These are phyloP conservation scores for Heliconius congener DNA, from an alignment of 1,140 invertebrate species.

Conservation along the genomic window DNA sequence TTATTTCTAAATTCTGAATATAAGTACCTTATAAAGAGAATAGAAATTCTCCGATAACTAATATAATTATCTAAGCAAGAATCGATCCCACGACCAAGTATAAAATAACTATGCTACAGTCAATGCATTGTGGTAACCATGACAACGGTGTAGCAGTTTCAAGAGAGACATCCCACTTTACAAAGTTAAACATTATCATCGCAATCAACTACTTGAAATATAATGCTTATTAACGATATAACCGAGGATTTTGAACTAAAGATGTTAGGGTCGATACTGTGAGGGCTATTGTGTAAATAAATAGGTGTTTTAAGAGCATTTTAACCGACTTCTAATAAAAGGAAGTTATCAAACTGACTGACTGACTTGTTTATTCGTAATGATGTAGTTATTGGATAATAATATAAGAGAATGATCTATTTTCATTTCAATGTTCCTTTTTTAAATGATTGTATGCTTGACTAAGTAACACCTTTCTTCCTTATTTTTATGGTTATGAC, in stretches of 20 bases:
- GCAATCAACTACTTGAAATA: conserved; percentile 1
- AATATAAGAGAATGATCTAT: no score
- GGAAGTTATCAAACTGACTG: no score
- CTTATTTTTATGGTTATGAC: no score
- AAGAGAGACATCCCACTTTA: conserved; percentile 3
- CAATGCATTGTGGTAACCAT: not conserved
- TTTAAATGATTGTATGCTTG: no score
- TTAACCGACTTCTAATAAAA: not conserved
- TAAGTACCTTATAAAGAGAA: no score
- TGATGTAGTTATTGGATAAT: no score
- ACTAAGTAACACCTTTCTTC: no score
- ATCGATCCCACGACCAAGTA: not conserved
- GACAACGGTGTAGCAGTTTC: not conserved
- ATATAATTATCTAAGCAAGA: not conserved
- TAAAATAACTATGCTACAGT: not conserved
- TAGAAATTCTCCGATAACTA: no score
- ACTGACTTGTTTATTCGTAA: no score
- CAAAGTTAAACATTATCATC: conserved; percentile 9
- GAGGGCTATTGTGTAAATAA: not conserved
- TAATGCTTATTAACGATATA: not conserved
- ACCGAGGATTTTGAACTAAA: not conserved
- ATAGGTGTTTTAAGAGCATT: not conserved
- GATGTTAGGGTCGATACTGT: not conserved
- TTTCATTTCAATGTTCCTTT: no score
- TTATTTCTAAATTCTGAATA: no score